Base-by-base conservation (phyloP, 2,797 vertebrate species). In the Taenioides sp. region DNA sequence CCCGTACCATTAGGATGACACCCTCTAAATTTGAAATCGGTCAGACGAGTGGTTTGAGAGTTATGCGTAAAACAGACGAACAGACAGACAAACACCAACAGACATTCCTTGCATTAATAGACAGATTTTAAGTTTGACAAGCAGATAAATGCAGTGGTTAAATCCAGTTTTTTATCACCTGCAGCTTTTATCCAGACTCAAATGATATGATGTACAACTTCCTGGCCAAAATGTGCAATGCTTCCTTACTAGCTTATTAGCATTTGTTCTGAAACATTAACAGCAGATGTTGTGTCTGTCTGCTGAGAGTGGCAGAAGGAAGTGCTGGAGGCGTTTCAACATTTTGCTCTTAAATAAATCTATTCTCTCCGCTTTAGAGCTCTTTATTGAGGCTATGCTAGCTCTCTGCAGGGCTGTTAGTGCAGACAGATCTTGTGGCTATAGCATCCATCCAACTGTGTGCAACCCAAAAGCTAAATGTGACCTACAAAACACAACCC, bases 251-350 rank as follows among this genome's bases (percentile, higher is more conserved):
- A 57, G 77, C 74, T 76, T 79, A 79, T 80, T 47, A 20, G 68
- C 73, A 62, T 79, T 69, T 72, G 34, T 47, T 43, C 68, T 28
- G 34, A 40, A 68, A 40, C 31, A 61, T 27, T 58, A 58, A 54
- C 66, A 86, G 74, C 89, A 89, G 87, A 86, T 91, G 88, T 81
- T 74, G 18, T 75, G 69, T 69, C 77, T 79, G 80, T 78, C 81
- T 90, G 81, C 61, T 76, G 69, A 78, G 74, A 75, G 74, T 4
- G 52, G 65, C 78, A 82, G 77, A 60, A 59, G 75, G 80, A 52
- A 27, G n/a, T 0, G 65, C 87, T 78, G 74, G 62, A 68, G 86
- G 88, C 83, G 0, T 49, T 81, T 71, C 79, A 23, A 79, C 85
- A 75, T 88, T 69, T 74, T 75, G 79, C 62, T 86, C 69, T 83